Percentiles rank a stretch among this genome's conserved stretches.
Evolutionary conservation across 1,140 invertebrate genomes (phyloP).

Genomic region (Plectrocnemia conspersa): DNA sequence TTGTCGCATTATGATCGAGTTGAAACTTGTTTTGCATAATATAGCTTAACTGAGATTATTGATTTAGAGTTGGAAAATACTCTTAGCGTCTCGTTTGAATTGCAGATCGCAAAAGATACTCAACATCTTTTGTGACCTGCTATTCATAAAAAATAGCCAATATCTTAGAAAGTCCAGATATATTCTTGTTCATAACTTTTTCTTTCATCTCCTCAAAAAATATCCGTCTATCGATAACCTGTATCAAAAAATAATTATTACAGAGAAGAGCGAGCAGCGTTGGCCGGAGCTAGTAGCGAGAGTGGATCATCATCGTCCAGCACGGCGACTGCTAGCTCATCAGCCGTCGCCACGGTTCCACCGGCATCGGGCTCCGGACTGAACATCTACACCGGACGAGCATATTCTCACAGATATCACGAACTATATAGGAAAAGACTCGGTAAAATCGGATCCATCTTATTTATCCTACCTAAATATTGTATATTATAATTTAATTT

Average conservation of each 20-base stretch:
- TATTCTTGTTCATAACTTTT: not conserved
- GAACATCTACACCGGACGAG: constrained; percentile 69
- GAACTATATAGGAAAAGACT: constrained; percentile 85
- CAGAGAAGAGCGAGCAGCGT: constrained; percentile 45
- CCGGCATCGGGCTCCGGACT: constrained; percentile 49
- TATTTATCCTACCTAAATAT: not conserved
- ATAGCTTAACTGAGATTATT: too few species aligned
- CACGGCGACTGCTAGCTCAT: constrained; percentile 36
- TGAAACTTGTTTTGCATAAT: too few species aligned
- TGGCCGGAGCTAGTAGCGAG: constrained; percentile 4
- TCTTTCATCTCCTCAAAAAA: not conserved
- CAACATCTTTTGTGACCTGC: too few species aligned
- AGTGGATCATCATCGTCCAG: constrained; percentile 25
- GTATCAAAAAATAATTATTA: constrained; percentile 10
- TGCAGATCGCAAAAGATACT: too few species aligned
- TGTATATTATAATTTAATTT: constrained; percentile 4
- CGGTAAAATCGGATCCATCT: constrained; percentile 34
- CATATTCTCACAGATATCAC: constrained; percentile 77
- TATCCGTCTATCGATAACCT: not conserved
- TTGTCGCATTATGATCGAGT: too few species aligned
- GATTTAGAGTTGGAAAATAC: too few species aligned
- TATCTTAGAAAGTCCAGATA: constrained; percentile 4
- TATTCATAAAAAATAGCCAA: not conserved
- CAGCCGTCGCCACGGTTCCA: constrained; percentile 36
- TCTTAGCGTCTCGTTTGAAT: too few species aligned